Evolutionary conservation across 1,140 invertebrate genomes (phyloP).

Genomic region (Mizuhopecten yessoensis): DNA sequence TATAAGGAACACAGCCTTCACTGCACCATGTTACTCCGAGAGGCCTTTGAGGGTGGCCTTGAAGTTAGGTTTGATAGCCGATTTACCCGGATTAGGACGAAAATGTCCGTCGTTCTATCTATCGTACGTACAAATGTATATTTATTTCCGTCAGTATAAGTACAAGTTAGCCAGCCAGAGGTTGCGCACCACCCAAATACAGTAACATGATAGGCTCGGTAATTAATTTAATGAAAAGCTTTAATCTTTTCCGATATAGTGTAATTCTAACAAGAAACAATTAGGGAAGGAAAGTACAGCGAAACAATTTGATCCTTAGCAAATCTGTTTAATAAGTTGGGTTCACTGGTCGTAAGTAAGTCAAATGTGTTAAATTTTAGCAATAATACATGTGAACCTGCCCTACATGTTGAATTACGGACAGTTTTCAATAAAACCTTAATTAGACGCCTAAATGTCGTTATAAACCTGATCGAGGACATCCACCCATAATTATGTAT

Average conservation of each 20-base stretch:
- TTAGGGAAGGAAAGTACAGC: not conserved
- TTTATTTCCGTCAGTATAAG: not conserved
- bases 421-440: no score
- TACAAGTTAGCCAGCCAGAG: not conserved
- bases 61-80: not conserved
- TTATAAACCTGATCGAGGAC: no score
- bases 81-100: not conserved
- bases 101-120: not conserved
- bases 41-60: not conserved
- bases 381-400: no score
- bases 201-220: not conserved
- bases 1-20: not conserved
- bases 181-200: not conserved
- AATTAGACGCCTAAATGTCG: no score
- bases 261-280: not conserved
- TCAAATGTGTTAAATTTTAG: not conserved
- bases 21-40: not conserved
- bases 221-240: constrained; percentile 9
- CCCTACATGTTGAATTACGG: no score
- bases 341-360: not conserved
- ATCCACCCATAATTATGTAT: no score
- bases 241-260: not conserved
- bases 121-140: no score
- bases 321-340: not conserved
- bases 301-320: not conserved